A percentile compares a stretch with the other conserved stretches of the same genome.
phyloP scores from a whole-genome alignment of 2,113 vertebrate genomes.

The Chauna torquata region DNA sequence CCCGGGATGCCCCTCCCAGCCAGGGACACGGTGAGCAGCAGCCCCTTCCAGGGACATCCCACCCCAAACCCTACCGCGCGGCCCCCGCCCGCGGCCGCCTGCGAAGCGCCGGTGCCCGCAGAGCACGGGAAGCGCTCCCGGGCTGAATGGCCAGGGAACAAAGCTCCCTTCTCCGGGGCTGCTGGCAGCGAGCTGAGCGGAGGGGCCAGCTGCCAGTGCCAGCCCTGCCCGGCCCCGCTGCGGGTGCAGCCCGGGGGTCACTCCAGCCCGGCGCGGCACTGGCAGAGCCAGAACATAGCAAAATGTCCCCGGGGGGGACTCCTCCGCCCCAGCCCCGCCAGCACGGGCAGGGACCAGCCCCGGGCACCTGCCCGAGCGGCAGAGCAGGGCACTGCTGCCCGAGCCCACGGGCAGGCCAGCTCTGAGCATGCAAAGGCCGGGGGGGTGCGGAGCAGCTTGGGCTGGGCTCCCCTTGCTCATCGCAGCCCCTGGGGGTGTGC shows the following conservation, averaged over 20 bases:
- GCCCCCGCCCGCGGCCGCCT: fast-evolving
- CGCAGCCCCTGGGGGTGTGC: not conserved
- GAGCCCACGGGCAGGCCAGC: fast-evolving
- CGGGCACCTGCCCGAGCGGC: too few species aligned
- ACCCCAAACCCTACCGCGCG: fast-evolving
- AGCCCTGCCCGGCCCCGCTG: not conserved
- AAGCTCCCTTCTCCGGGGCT: constrained; percentile 33
- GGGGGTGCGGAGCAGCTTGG: fast-evolving
- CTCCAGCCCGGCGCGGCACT: not conserved
- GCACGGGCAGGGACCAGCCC: not conserved
- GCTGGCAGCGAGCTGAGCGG: not conserved
- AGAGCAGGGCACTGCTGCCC: fast-evolving
- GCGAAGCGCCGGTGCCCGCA: not conserved
- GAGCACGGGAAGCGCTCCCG: not conserved
- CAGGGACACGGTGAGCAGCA: fast-evolving
- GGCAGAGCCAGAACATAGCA: fast-evolving
- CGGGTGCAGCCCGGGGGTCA: not conserved
- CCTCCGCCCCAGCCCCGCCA: not conserved
- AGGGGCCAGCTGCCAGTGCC: not conserved
- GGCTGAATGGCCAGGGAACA: not conserved
- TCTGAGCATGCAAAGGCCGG: not conserved
- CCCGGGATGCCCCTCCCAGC: not conserved
- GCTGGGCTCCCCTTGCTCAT: fast-evolving
- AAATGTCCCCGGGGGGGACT: not conserved
- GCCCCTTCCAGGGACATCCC: not conserved